Conservation (phyloP, 2,797 vertebrate species). For the Linurgus olivaceus region DNA sequence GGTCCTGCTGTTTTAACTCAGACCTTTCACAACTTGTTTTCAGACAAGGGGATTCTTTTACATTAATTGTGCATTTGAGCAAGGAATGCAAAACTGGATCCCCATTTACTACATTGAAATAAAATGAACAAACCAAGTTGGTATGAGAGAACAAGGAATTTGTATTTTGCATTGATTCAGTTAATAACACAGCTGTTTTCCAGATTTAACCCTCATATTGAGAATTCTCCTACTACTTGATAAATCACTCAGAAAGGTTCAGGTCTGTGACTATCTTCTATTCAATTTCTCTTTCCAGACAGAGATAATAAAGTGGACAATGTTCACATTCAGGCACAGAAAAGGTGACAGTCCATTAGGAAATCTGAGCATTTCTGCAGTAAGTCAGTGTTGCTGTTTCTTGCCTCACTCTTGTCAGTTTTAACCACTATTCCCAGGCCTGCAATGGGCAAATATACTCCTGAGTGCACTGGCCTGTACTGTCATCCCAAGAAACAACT, state of each 20-base stretch:
- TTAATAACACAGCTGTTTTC: slow-evolving; percentile 28
- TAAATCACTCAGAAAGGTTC: slow-evolving; percentile 11
- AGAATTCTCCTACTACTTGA: not conserved
- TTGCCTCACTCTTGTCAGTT: not conserved
- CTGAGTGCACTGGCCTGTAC: not conserved
- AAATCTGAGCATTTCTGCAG: not conserved
- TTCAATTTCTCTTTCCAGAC: not conserved
- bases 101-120: not conserved
- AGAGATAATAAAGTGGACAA: not conserved
- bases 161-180: slow-evolving; percentile 12
- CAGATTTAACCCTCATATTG: slow-evolving; percentile 9
- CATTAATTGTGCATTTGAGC: not conserved
- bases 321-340: not conserved
- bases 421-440: not conserved
- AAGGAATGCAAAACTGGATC: slow-evolving; percentile 2
- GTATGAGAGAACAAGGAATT: not conserved
- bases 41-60: not conserved
- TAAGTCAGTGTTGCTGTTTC: not conserved
- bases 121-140: not conserved
- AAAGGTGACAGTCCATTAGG: not conserved
- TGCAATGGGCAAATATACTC: not conserved
- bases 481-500: not conserved
- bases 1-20: not conserved
- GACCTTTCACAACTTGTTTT: not conserved
- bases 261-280: not conserved